These are phyloP conservation scores for Diplazon laetatorius DNA, from an alignment of 2,888 invertebrate genomes.

Conservation along the genomic window DNA sequence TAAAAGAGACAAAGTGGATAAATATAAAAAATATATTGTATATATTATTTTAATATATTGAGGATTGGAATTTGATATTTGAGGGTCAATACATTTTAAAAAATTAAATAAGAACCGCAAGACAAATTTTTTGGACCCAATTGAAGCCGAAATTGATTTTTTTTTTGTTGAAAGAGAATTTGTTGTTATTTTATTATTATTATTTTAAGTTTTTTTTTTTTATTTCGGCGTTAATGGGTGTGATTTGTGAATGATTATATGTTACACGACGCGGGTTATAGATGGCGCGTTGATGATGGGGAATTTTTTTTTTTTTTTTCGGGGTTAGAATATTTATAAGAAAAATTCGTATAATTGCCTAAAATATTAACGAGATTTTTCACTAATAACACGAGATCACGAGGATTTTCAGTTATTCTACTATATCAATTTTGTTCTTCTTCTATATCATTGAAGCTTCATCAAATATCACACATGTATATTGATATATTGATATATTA, in stretches of 20 bases:
- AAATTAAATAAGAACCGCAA: not conserved
- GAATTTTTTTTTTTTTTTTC: not conserved
- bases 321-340: slow-evolving; percentile 28
- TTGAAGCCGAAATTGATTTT: slow-evolving; percentile 23
- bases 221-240: slow-evolving; percentile 43
- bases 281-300: slow-evolving; percentile 19
- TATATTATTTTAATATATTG: no score
- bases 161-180: not conserved
- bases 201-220: not conserved
- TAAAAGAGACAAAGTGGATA: no score
- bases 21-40: no score
- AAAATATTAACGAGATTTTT: slow-evolving; percentile 41
- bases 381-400: slow-evolving; percentile 29
- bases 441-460: slow-evolving; percentile 4
- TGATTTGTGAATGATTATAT: slow-evolving; percentile 23
- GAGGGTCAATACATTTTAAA: not conserved
- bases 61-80: not conserved
- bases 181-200: not conserved
- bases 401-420: slow-evolving; percentile 24
- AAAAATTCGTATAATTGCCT: slow-evolving; percentile 22
- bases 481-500: no score
- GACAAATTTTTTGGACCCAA: slow-evolving; percentile 6
- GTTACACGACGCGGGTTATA: slow-evolving; percentile 30
- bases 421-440: slow-evolving; percentile 11
- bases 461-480: no score